These are phyloP conservation scores for Ochotona princeps DNA, from an alignment of 2,113 vertebrate species.

Conservation along the genomic window DNA sequence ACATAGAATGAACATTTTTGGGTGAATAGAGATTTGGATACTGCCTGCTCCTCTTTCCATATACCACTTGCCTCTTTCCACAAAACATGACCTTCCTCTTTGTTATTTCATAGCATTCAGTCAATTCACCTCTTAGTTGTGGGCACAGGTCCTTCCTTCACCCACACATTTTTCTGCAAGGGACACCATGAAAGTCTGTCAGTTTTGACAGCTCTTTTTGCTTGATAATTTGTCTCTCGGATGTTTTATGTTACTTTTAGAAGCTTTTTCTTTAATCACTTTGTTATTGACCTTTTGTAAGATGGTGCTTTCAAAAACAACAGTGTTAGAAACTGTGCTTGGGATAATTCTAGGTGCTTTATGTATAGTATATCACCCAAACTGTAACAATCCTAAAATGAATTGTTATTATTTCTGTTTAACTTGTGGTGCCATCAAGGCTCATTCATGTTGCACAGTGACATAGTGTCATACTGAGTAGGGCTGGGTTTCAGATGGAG, in stretches of 20 bases:
- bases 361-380: neutral
- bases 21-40: neutral
- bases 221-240: neutral
- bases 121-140: neutral
- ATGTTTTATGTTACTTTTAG: neutral
- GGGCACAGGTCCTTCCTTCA: neutral
- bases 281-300: neutral
- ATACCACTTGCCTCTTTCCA: neutral
- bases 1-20: neutral
- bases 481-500: neutral
- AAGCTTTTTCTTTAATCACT: conserved; percentile 24
- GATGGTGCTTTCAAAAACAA: neutral
- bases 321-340: neutral
- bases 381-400: neutral
- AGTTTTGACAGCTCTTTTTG: neutral
- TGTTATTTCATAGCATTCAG: neutral
- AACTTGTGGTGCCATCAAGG: neutral
- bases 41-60: neutral
- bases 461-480: neutral
- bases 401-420: neutral
- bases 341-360: neutral
- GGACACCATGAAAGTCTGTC: neutral
- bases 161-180: neutral
- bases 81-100: neutral
- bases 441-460: neutral